Conservation (phyloP, 2,797 vertebrate genomes). For the Coendou prehensilis region DNA sequence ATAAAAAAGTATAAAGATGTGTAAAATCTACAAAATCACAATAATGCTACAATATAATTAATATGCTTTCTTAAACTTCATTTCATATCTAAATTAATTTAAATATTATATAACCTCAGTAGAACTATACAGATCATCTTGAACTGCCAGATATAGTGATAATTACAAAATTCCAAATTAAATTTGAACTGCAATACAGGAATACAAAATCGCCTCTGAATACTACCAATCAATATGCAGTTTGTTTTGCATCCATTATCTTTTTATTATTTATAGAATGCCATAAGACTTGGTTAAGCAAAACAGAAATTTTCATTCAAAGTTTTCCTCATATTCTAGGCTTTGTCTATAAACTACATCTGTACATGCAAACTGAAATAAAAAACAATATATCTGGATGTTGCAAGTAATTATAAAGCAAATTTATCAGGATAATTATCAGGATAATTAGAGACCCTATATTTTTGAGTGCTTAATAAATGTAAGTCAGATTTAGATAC, state of each 20-base stretch:
- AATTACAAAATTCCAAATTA: slow-evolving; percentile 80
- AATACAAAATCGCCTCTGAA: slow-evolving; percentile 74
- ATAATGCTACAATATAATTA: background rate
- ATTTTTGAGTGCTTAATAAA: background rate
- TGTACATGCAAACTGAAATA: slow-evolving; percentile 53
- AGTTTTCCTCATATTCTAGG: background rate
- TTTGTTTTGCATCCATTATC: slow-evolving; percentile 76
- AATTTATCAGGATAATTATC: background rate
- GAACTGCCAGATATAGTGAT: slow-evolving; percentile 73
- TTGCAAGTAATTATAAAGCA: background rate
- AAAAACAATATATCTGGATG: slow-evolving; percentile 40
- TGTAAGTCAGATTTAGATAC: background rate
- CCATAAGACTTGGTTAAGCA: slow-evolving; percentile 53
- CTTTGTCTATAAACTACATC: slow-evolving; percentile 13
- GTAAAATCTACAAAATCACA: background rate
- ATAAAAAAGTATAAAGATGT: background rate
- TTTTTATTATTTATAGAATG: slow-evolving; percentile 75
- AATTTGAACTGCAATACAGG: slow-evolving; percentile 79
- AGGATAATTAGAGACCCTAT: background rate
- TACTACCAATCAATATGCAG: slow-evolving; percentile 78
- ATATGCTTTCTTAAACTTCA: background rate
- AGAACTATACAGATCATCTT: slow-evolving; percentile 67
- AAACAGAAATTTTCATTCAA: slow-evolving; percentile 50
- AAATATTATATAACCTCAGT: slow-evolving; percentile 61
- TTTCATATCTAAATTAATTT: slow-evolving; percentile 70